Percentiles rank a stretch among this genome's conserved stretches.
phyloP scores from a whole-genome alignment of 2,113 vertebrate species.

The Penelope pileata region DNA sequence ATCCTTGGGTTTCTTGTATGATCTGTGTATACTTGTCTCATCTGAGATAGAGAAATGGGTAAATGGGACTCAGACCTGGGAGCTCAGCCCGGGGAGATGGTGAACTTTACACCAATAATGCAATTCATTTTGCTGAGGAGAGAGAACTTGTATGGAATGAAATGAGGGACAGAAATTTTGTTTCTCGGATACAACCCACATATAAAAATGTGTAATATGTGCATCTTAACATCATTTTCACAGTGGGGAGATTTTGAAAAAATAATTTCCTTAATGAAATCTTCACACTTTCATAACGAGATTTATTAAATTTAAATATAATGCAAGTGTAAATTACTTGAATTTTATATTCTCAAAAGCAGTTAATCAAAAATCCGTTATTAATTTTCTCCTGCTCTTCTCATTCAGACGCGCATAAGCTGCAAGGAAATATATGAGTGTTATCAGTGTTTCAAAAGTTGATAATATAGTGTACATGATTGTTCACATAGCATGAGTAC shows the following conservation, averaged over 20 bases:
- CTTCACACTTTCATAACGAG: neutral
- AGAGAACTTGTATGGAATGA: neutral
- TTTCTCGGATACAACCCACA: neutral
- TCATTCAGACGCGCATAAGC: neutral
- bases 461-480: neutral
- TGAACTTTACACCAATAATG: neutral
- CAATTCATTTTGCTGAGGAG: neutral
- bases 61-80: neutral
- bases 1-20: neutral
- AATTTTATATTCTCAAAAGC: neutral
- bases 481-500: neutral
- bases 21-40: neutral
- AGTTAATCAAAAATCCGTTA: neutral
- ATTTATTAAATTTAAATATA: neutral
- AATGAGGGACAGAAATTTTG: neutral
- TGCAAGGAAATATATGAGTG: neutral
- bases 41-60: neutral
- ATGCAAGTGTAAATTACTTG: neutral
- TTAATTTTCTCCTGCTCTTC: neutral
- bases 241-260: neutral
- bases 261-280: neutral
- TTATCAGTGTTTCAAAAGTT: neutral
- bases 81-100: neutral
- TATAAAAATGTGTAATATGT: neutral
- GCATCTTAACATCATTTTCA: neutral